Evolutionary conservation across 2,113 vertebrate genomes (phyloP).

Genomic region (Taurulus bubalis): DNA sequence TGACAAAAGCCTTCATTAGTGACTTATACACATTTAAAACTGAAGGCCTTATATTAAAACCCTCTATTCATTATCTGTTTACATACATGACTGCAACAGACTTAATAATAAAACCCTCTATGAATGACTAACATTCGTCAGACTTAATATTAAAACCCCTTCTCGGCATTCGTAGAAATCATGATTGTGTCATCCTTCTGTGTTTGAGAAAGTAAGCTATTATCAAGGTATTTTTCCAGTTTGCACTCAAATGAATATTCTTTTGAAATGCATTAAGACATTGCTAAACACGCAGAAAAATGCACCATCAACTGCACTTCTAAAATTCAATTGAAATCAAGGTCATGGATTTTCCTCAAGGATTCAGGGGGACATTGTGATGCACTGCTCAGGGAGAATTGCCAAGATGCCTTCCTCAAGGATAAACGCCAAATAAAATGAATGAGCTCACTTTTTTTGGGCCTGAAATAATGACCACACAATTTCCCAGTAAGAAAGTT

Average conservation of each 20-base stretch:
- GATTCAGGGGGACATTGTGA: constrained; percentile 28
- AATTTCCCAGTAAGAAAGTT: neutral
- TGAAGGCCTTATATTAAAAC: neutral
- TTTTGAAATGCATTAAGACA: neutral
- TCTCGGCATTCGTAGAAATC: neutral
- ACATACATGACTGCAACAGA: neutral
- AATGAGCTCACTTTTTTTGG: constrained; percentile 4
- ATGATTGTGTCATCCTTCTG: neutral
- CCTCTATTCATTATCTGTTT: neutral
- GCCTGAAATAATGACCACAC: constrained; percentile 7
- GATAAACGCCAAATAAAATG: constrained; percentile 45
- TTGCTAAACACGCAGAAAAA: neutral
- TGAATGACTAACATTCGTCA: neutral
- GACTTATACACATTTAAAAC: neutral
- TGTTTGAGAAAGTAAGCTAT: neutral
- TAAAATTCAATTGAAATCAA: constrained; percentile 28
- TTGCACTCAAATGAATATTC: neutral
- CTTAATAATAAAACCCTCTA: neutral
- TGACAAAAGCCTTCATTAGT: neutral
- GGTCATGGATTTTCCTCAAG: constrained; percentile 33
- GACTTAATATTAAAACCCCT: neutral
- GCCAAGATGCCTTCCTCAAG: constrained; percentile 43
- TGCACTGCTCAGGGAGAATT: constrained; percentile 46
- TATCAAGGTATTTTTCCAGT: neutral
- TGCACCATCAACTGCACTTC: neutral